Evolutionary conservation across 2,888 invertebrate genomes (phyloP).

Genomic region (Perizoma flavofasciatum): DNA sequence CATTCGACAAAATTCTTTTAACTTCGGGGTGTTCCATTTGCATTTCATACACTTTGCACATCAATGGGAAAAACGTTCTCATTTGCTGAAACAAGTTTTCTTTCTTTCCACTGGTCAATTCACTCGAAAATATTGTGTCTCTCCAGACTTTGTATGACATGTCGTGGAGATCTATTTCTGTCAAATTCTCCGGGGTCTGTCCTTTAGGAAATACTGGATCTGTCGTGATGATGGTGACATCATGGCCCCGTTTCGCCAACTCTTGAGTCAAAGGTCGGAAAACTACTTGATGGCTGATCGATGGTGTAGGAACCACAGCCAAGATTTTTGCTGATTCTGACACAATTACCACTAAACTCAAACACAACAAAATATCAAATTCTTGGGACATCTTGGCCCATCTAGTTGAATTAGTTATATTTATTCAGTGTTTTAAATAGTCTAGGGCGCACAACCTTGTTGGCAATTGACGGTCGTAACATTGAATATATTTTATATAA

Average conservation of each 20-base stretch:
- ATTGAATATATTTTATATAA: too few relatives aligned
- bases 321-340: conserved; percentile 56
- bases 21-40: conserved; percentile 29
- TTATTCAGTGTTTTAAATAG: too few relatives aligned
- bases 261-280: conserved; percentile 60
- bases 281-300: conserved; percentile 67
- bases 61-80: conserved; percentile 11
- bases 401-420: too few relatives aligned
- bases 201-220: conserved; percentile 54
- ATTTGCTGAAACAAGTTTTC: conserved; percentile 19
- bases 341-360: neutral
- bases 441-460: too few relatives aligned
- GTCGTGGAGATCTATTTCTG: conserved; percentile 56
- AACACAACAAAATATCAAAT: neutral
- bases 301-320: conserved; percentile 55
- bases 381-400: neutral
- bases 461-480: too few relatives aligned
- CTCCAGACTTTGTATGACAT: conserved; percentile 46
- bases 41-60: conserved; percentile 22
- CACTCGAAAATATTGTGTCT: conserved; percentile 13
- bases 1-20: conserved; percentile 22
- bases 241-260: conserved; percentile 63
- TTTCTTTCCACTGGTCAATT: conserved; percentile 20
- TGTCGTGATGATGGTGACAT: conserved; percentile 63
- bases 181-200: conserved; percentile 46